Evolutionary conservation across 2,113 vertebrate species (phyloP), one percentile per base, ranked within the genome.

Genomic region (Morone chrysops): DNA sequence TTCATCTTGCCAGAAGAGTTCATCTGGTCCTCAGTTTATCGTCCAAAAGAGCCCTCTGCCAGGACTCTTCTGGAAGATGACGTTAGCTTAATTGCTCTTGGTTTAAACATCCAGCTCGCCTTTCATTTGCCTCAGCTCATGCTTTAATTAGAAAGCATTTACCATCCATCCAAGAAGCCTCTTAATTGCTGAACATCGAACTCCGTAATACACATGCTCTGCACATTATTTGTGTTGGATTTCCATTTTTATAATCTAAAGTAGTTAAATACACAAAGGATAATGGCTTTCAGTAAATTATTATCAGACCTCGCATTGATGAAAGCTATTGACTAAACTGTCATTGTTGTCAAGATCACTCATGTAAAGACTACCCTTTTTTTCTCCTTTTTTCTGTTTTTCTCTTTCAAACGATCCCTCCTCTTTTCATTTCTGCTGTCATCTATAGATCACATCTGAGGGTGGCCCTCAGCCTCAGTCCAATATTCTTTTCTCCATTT

Each of bases 391-490:
- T 51, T 72, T 38, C 8, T 20, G 36, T 54, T 51, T 60, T 14
- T 59, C 22, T 51, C 14, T 56, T 69, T 41, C 16, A 57, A 47
- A 72, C 38, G 8, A 5, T n/a, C 60, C 5, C 2, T 51, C 45
- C 38, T n/a, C 1, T 86, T 70, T 66, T 83, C 40, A 56, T 82
- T 14, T 60, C 63, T 40, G 40, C 48, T 63, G 45, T 68, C 79
- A 22, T 65, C 74, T 80, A 22, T 61, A 99, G 98, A 95, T 99
- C 90, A 98, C 97, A 59, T 98, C 98, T 1, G 97, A 99, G 88
- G 98, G 97, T 9, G 98, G 97, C n/a, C 97, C 97, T 3, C 98
- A 99, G 81, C 97, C 98, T 31, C 97, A 98, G 82, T 98, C 97
- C 93, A 97, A 97, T 94, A 97, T 99, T 51, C 91, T 97, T 59